These are phyloP conservation scores for Hemicordylus capensis DNA, from an alignment of 2,113 vertebrate genomes.

Conservation along the genomic window DNA sequence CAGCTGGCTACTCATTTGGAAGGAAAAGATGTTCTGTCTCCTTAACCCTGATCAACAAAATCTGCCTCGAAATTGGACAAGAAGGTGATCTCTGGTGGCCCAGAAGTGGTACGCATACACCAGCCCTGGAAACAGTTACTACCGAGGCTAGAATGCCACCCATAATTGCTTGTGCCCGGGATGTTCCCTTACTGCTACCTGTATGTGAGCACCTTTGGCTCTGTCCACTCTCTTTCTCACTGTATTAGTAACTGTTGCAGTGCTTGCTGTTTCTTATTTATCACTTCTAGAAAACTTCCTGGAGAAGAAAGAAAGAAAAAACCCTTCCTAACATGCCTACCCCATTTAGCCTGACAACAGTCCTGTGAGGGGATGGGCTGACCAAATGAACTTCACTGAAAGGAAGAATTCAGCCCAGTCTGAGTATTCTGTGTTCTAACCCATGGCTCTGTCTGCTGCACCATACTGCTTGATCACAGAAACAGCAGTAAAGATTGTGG, in stretches of 20 bases:
- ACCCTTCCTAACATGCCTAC: too few species aligned
- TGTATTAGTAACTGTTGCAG: not conserved
- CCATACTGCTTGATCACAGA: not conserved
- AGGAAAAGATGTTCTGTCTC: too few species aligned
- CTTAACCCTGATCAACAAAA: too few species aligned
- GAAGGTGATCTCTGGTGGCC: not conserved
- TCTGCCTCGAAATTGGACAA: not conserved
- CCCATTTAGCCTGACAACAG: not conserved
- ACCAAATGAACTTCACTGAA: not conserved
- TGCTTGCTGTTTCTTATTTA: not conserved
- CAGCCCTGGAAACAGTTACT: not conserved
- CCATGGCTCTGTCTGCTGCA: not conserved
- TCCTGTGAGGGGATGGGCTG: not conserved
- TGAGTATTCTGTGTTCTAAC: not conserved
- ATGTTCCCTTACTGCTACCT: not conserved
- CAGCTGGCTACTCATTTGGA: too few species aligned
- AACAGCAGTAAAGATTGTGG: not conserved
- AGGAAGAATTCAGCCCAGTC: not conserved
- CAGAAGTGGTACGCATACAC: not conserved
- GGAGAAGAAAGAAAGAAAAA: not conserved
- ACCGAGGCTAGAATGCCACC: not conserved
- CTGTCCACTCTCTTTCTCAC: not conserved
- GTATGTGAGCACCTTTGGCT: not conserved
- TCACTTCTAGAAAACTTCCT: not conserved
- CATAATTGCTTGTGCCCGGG: not conserved